phyloP scores from a whole-genome alignment of 2,113 vertebrate genomes.

The Cacatua alba region DNA sequence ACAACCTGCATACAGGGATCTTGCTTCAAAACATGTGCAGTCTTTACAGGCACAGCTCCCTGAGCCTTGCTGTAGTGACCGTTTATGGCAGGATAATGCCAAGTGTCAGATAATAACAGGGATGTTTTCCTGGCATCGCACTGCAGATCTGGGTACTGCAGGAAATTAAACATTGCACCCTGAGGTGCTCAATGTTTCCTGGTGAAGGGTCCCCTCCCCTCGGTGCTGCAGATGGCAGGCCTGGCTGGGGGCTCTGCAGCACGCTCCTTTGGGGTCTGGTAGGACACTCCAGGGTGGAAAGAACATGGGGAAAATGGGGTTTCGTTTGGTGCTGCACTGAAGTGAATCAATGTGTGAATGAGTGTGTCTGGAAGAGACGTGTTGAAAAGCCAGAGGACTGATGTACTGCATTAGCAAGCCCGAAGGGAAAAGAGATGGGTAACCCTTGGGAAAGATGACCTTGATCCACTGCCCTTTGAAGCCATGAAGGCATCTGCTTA shows the following conservation, averaged over 20 bases:
- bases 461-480: constrained; percentile 15
- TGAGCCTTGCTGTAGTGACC: neutral
- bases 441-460: neutral
- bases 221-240: neutral
- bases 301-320: neutral
- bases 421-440: neutral
- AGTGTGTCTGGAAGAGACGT: neutral
- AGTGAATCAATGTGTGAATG: neutral
- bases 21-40: neutral
- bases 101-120: neutral
- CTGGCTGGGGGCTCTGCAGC: neutral
- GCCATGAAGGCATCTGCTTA: neutral
- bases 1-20: neutral
- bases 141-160: neutral
- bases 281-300: neutral
- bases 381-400: neutral
- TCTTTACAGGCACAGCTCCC: neutral
- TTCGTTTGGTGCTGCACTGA: neutral
- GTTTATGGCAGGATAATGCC: neutral
- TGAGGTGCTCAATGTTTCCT: neutral
- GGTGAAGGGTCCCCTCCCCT: neutral
- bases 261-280: neutral
- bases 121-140: neutral
- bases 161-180: neutral
- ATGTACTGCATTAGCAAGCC: neutral